phyloP scores from a whole-genome alignment of 2,888 invertebrate genomes.

The Callimorpha dominula region DNA sequence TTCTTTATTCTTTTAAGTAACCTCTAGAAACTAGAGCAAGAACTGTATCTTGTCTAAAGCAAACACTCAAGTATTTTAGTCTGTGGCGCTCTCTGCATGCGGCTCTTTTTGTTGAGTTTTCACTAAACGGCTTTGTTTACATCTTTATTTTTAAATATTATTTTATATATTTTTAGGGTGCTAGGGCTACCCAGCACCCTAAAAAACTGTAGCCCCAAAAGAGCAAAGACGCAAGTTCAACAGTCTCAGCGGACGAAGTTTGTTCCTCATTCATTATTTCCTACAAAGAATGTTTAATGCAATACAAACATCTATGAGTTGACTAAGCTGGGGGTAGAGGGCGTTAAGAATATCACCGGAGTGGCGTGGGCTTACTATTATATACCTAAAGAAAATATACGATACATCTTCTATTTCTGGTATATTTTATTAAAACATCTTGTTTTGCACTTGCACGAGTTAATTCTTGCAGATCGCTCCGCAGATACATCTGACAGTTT shows the following conservation, averaged over 20 bases:
- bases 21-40: too few species aligned
- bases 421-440: background rate
- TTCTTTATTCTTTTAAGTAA: too few species aligned
- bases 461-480: background rate
- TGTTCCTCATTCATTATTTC: constrained; percentile 66
- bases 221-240: constrained; percentile 50
- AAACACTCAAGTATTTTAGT: background rate
- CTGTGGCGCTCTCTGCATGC: background rate
- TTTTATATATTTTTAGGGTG: too few species aligned
- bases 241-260: constrained; percentile 48
- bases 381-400: background rate
- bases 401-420: background rate
- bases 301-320: constrained; percentile 58
- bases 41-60: background rate
- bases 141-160: constrained; percentile 22
- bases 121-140: background rate
- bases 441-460: background rate
- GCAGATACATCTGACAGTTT: background rate
- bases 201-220: constrained; percentile 31
- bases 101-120: background rate
- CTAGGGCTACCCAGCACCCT: constrained; percentile 22
- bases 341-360: constrained; percentile 11
- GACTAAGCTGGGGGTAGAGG: constrained; percentile 44
- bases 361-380: constrained; percentile 6
- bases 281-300: constrained; percentile 68